phyloP scores from a whole-genome alignment of 2,797 vertebrate species.

The Triplophysa yarkandensis region DNA sequence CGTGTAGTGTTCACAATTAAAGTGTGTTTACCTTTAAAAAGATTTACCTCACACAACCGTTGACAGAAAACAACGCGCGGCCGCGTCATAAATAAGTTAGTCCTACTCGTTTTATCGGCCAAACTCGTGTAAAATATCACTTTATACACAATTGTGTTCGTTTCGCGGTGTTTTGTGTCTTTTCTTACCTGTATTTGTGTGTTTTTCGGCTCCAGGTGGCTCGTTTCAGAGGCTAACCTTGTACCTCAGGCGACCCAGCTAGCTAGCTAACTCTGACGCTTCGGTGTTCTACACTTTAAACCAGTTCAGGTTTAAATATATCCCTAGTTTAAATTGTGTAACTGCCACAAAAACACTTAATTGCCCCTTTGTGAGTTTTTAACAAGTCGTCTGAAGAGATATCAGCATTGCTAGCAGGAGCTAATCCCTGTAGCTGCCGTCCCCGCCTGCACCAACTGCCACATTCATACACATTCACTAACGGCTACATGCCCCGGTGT shows the following conservation, averaged over 20 bases:
- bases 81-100: no score
- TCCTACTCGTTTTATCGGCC: not conserved
- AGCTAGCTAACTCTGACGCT: slow-evolving; percentile 28
- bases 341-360: not conserved
- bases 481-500: slow-evolving; percentile 51
- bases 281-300: not conserved
- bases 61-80: no score
- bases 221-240: slow-evolving; percentile 46
- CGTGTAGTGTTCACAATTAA: no score
- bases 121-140: not conserved
- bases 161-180: not conserved
- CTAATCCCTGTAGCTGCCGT: slow-evolving; percentile 56
- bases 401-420: slow-evolving; percentile 51
- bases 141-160: not conserved
- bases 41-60: no score
- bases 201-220: slow-evolving; percentile 30
- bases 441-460: slow-evolving; percentile 46
- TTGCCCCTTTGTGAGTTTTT: slow-evolving; percentile 22
- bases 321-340: slow-evolving; percentile 11
- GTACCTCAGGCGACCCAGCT: slow-evolving; percentile 37
- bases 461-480: slow-evolving; percentile 48
- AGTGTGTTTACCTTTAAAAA: no score
- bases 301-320: not conserved
- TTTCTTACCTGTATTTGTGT: slow-evolving; percentile 36
- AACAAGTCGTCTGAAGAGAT: slow-evolving; percentile 39